Base-by-base conservation (phyloP, 2,888 invertebrate genomes). In the Neoitamus cyanurus region DNA sequence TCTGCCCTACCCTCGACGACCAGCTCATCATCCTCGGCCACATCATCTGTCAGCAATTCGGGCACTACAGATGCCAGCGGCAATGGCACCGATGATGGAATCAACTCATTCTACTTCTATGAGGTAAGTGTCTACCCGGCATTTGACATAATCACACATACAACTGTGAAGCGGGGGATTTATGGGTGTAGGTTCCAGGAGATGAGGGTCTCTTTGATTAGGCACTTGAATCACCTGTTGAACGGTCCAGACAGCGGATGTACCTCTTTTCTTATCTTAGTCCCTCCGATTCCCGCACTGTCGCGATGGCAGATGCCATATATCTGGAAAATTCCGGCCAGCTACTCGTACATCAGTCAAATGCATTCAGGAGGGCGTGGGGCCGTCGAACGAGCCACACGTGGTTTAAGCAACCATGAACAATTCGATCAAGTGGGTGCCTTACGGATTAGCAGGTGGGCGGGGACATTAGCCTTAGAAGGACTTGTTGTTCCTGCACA, bases 101-200 rank as follows among this genome's bases (percentile, higher is more conserved):
- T 91, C 84, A 91, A 91, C 87, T 90, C 90, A 34, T 91, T 91
- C 87, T 91, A 91, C 87, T 91, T 91, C 87, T 91, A 90, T 87
- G 90, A 91, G 91, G 91, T 91, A 87, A 89, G 89, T 88, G 73
- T 31, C 85, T 20, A 15, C 15, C 20, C 58, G 20, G 20, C 9
- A 3, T 34, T 7, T 7, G 25, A 42, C 42, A 42, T 42, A n/a
- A 5, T 42, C 42, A 13, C 42, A n/a, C 31, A 31, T 5, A 31
- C 31, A 31, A 31, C 2, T 37, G 37, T 9, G 37, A 9, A 9
- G 37, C 9, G 13, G 25, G 58, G 58, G 48, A 20, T 0, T 20
- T n/a, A 48, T 2, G 20, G 25, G 2, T 20, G 20, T 58, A 58
- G 58, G 58, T 15, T 58, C 9, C 15, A 58, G 58, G 3, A 25